Evolutionary conservation across 2,888 invertebrate genomes (phyloP), one percentile per base, ranked within the genome.

Genomic region (Pterostichus madidus): DNA sequence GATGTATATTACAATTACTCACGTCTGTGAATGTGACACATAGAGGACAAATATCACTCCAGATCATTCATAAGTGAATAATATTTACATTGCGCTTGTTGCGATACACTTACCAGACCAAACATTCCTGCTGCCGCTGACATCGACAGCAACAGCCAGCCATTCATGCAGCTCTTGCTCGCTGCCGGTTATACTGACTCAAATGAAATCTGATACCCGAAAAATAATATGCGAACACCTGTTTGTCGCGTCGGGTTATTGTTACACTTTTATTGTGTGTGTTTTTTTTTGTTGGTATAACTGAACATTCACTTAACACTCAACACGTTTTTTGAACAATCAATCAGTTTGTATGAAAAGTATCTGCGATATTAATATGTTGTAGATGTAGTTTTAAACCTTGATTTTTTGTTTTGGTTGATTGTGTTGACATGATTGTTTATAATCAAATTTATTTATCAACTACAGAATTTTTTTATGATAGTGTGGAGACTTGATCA

Each of bases 51-150:
- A 59, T 31, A 31, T 49, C 49, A 49, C n/a, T 59, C 17, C 59
- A 8, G 59, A 59, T 59, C 59, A 59, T 59, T 59, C 59, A 59
- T 59, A 31, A 59, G 59, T 49, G 49, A 49, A 49, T 49, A 49
- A 49, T 49, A 49, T 49, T 49, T 49, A 49, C 49, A 49, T 49
- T 49, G 49, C 49, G 49, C n/a, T 10, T 44, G 8, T 5, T 7
- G 39, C 39, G 7, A 39, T 39, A 39, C 39, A 39, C 5, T 39
- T 39, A 44, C 11, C 49, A 49, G 49, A 49, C 49, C 49, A 49
- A 49, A 49, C 49, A 49, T 49, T n/a, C 11, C 49, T n/a, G 13
- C 39, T n/a, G 1, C 49, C 2, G 13, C 39, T 39, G 39, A 39
- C 39, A 39, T 39, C 39, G 39, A 39, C 49, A 5, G 24, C 49